Conservation (phyloP, 2,113 vertebrate genomes). For the Patagioenas fasciata region DNA sequence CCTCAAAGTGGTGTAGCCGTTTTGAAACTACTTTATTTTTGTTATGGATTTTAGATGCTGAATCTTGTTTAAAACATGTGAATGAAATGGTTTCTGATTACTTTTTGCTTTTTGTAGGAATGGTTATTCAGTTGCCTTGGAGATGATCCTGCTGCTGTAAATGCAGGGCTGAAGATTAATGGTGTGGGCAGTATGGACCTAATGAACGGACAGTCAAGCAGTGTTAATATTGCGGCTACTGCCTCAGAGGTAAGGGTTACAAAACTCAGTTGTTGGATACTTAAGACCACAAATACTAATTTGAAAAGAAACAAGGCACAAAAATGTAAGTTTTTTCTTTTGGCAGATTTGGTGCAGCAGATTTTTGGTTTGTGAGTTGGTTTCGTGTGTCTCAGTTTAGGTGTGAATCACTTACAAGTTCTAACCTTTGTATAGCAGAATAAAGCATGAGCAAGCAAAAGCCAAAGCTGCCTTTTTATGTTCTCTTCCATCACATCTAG, state of each 20-base stretch:
- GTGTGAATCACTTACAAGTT: neutral
- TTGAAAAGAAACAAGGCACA: no score
- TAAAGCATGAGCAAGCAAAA: neutral
- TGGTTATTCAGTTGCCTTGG: conserved; percentile 77
- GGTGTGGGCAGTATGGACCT: conserved; percentile 94
- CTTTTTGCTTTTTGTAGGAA: conserved; percentile 67
- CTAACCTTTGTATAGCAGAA: neutral
- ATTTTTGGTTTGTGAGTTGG: neutral
- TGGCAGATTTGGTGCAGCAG: neutral
- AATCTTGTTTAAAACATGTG: neutral
- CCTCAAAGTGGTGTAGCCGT: neutral
- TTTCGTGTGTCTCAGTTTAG: neutral
- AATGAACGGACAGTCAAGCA: conserved; percentile 89
- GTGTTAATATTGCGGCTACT: conserved; percentile 77
- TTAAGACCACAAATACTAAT: neutral
- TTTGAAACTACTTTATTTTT: neutral
- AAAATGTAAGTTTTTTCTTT: neutral
- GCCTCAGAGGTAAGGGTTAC: conserved; percentile 86
- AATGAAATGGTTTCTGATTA: neutral
- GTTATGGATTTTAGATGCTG: neutral
- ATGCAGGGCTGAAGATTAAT: conserved; percentile 69
- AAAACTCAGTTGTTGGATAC: neutral
- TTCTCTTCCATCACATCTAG: neutral
- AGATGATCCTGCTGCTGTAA: conserved; percentile 73
- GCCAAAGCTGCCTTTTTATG: neutral